A percentile compares a stretch with the other conserved stretches of the same genome.
These are phyloP conservation scores for Hemibagrus guttatus DNA, from an alignment of 2,797 vertebrate species.

Conservation along the genomic window DNA sequence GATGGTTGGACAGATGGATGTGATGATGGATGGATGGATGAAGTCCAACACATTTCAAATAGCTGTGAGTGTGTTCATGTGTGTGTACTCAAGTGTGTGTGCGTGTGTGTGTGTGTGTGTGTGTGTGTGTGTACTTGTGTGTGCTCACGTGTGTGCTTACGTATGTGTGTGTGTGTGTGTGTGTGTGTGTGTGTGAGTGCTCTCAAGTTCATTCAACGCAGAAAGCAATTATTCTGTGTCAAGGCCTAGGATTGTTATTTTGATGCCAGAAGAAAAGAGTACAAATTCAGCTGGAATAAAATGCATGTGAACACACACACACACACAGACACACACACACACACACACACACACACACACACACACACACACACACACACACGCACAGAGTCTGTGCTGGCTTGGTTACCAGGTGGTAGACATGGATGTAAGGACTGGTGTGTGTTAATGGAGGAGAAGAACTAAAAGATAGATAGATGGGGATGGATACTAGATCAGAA, in stretches of 20 bases:
- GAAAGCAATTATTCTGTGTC: slow-evolving; percentile 3
- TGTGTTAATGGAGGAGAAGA: background rate
- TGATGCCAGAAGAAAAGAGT: background rate
- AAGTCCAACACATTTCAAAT: background rate
- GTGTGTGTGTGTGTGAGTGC: background rate
- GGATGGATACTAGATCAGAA: background rate
- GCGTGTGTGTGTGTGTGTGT: background rate
- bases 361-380: too few relatives aligned
- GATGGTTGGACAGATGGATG: background rate
- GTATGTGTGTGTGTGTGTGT: background rate
- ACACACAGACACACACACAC: too few relatives aligned
- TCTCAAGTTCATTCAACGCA: background rate
- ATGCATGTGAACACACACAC: background rate
- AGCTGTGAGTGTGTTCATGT: background rate
- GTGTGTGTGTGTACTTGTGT: background rate
- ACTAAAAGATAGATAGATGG: background rate
- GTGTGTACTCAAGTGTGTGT: background rate
- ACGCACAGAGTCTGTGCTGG: background rate
- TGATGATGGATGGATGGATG: background rate
- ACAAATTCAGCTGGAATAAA: background rate
- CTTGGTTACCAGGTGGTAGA: background rate
- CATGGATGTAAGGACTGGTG: background rate
- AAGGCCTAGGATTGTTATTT: background rate
- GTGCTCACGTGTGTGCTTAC: background rate
- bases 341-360: background rate